phyloP scores from a whole-genome alignment of 2,113 vertebrate genomes.

The Sisor rabdophorus region DNA sequence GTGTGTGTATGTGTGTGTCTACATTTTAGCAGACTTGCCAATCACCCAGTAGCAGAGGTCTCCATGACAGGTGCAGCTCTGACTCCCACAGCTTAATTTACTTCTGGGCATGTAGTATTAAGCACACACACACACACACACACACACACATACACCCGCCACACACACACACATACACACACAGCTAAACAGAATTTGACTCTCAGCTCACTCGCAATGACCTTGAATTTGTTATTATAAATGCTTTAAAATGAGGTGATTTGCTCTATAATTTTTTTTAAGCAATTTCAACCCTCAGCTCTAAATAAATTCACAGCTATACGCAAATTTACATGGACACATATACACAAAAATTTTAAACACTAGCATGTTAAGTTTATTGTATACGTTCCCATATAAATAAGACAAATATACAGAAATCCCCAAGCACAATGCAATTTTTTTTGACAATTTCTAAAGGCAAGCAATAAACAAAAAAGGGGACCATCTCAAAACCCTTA shows the following conservation, averaged over 20 bases:
- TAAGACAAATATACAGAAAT: no score
- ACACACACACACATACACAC: conserved; percentile 36
- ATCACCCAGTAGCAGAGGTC: conserved; percentile 51
- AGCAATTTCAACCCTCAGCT: neutral
- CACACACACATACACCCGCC: conserved; percentile 15
- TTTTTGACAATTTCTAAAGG: no score
- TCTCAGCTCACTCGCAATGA: conserved; percentile 64
- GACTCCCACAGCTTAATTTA: conserved; percentile 50
- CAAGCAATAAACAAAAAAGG: no score
- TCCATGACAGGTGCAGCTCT: conserved; percentile 49
- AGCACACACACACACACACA: conserved; percentile 30
- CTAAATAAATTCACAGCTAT: neutral
- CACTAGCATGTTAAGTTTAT: neutral
- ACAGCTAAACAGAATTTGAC: conserved; percentile 53
- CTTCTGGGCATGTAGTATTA: conserved; percentile 45
- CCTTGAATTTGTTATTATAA: conserved; percentile 58
- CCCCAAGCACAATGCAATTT: no score
- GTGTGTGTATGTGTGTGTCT: conserved; percentile 8
- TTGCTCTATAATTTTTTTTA: conserved; percentile 28
- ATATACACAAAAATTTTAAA: neutral
- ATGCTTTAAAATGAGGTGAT: conserved; percentile 29
- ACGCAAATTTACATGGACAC: conserved; percentile 1
- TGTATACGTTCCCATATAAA: no score
- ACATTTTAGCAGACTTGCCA: conserved; percentile 39
- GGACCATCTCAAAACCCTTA: no score